Evolutionary conservation across 2,113 vertebrate genomes (phyloP), one percentile per base, ranked within the genome.

Genomic region (Sula dactylatra): DNA sequence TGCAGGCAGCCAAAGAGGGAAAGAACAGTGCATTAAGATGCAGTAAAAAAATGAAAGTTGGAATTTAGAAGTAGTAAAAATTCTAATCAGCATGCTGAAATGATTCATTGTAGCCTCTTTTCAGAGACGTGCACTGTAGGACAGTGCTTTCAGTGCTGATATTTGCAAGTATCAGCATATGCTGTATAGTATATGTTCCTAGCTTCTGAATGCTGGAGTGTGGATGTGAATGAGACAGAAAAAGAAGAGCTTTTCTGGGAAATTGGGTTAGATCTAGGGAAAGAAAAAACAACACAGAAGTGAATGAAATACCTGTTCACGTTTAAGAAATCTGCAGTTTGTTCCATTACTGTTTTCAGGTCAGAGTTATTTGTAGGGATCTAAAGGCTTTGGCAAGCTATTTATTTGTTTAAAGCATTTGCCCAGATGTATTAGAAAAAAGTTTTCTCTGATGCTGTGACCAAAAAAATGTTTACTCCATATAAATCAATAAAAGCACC

Each of bases 51-150:
- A 81, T 8, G 73, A 29, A 95, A 90, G 86, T 76, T 93, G 88
- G 85, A 94, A 91, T 82, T 93, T 87, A 71, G 6, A 89, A 91
- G 94, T 66, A 87, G 96, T 86, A 88, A 95, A 97, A 96, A 93
- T 91, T 61, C 78, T 93, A 88, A 97, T 95, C 45, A 62, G 54
- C 58, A 24, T 72, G 64, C 74, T 82, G 84, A 54, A 77, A 42
- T 95, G 95, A 97, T 96, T 94, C 86, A 96, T 36, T 62, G 86
- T 31, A 62, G 29, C 70, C 62, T 80, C 77, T 89, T 89, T 67
- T 54, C 69, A 79, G 93, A 86, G 58, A 55, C 5, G 17, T 44
- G 71, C n/a, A 3, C 83, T 74, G 34, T n/a, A 66, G 58, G 54
- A 20, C 44, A 0, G 64, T 31, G 50, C 67, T 83, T 80, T 85